phyloP scores from a whole-genome alignment of 2,888 invertebrate species.

The Dyspetes luteomarginatus region DNA sequence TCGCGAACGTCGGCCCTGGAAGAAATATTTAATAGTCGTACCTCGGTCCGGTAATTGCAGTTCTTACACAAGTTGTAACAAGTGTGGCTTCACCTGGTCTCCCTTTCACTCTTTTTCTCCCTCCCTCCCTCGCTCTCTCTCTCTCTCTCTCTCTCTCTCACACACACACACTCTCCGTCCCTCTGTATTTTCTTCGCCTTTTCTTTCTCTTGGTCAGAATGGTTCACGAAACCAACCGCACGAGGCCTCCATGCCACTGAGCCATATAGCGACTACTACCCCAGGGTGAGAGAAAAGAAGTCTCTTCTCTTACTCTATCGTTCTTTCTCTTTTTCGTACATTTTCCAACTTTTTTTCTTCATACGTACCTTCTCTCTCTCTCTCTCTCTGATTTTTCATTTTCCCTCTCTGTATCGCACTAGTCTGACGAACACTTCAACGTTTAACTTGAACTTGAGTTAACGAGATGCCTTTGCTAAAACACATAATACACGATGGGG shows the following conservation, averaged over 20 bases:
- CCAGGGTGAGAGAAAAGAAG: no score
- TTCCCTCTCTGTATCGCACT: not conserved
- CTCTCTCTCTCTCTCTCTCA: slow-evolving; percentile 19
- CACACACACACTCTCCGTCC: no score
- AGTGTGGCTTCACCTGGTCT: slow-evolving; percentile 69
- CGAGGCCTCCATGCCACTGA: slow-evolving; percentile 28
- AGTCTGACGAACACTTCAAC: slow-evolving; percentile 32
- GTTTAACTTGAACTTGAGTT: slow-evolving; percentile 40
- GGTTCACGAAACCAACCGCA: slow-evolving; percentile 48
- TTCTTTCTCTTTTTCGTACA: slow-evolving; percentile 40
- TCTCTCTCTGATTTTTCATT: slow-evolving; percentile 43
- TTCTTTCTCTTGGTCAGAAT: slow-evolving; percentile 50
- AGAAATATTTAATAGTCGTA: slow-evolving; percentile 70
- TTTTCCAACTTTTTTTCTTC: slow-evolving; percentile 14
- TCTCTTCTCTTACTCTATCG: not conserved
- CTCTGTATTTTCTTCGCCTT: slow-evolving; percentile 11
- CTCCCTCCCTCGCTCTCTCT: slow-evolving; percentile 31
- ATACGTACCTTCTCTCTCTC: slow-evolving; percentile 47
- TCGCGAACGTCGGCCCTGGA: slow-evolving; percentile 56
- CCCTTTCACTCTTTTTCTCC: slow-evolving; percentile 20
- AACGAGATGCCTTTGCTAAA: slow-evolving; percentile 24
- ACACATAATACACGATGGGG: not conserved
- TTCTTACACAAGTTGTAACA: slow-evolving; percentile 69
- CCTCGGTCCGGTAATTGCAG: slow-evolving; percentile 67
- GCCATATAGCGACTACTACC: slow-evolving; percentile 26